Evolutionary conservation across 1,140 invertebrate genomes (phyloP), one percentile per base, ranked within the genome.

Genomic region (Hermatobates lingyangjiaoensis): DNA sequence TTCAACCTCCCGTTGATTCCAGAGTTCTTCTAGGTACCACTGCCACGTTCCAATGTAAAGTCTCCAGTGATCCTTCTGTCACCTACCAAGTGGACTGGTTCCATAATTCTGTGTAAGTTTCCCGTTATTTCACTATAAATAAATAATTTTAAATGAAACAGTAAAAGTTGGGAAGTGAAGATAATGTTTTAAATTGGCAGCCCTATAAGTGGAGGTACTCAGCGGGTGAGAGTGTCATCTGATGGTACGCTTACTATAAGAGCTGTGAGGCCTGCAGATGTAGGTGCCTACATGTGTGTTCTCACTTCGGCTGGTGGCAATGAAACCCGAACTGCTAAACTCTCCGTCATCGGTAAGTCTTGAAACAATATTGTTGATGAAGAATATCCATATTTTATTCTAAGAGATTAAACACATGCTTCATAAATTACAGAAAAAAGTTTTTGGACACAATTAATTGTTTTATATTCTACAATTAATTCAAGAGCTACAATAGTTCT

Each of bases 11-110:
- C 39, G 83, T 83, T 51, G 87, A 94, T 64, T 86, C 83, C 2
- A 76, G 79, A 57, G 87, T 92, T 21, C 76, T 94, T 39, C 71
- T 95, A 1, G 90, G 90, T 20, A 81, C 90, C 46, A 90, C 84
- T 27, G 90, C 90, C 1, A 82, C 83, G 20, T 68, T 97, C 47
- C 85, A 90, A 59, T 97, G 93, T 69, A 88, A 85, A 71, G 83
- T 95, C 25, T 89, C 82, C n/a, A 86, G 82, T 61, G 91, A 95
- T 68, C 80, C 85, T 21, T 79, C 79, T 54, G 83, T 95, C n/a
- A 76, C 81, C n/a, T 90, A 82, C 60, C 79, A 83, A 56, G 80
- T 95, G 56, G 77, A 83, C 56, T 97, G 92, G 93, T 89, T 81
- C 65, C 85, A 89, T 59, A 83, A 89, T 65, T 76, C 79, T 61